Base-by-base conservation (phyloP, 2,888 invertebrate genomes). In the Heliconius charithonia region DNA sequence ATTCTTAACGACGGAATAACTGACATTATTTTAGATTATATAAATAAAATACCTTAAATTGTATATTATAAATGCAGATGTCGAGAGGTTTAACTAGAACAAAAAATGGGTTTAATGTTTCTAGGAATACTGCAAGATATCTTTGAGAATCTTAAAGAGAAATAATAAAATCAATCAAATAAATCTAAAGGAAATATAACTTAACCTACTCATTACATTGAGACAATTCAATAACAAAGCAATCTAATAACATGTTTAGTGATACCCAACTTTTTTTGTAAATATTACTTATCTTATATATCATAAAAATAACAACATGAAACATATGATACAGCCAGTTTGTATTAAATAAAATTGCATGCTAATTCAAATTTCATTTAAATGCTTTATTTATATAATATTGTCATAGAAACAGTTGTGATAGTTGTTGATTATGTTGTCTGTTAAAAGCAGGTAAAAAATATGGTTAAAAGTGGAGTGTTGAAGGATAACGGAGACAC, bases 61-160 rank as follows among this genome's bases (percentile, higher is more conserved):
- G 51, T 74, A 70, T 72, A 79, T 84, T 83, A 87, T 88, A 90
- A 90, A 90, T 91, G 90, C 89, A 87, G 83, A 84, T 83, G 83
- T 87, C 84, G 85, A 89, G 83, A 85, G 85, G 83, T 85, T 79
- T 83, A 85, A 84, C 85, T 85, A 85, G 84, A 84, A 85, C 77
- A 79, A 80, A 82, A 81, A 79, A 82, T 83, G 77, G 81, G 83
- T 81, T 85, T 84, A 83, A 85, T 83, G 78, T 83, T 85, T 84
- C 81, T 84, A 85, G 84, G 86, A 90, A 90, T 91, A 90, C 90
- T 89, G 91, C 84, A 84, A 83, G 83, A 85, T 86, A 87, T 86
- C 84, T 87, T 87, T 87, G 85, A 86, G 82, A 85, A 85, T 83
- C 83, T 85, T 82, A 81, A 56, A 80, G 80, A 76, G 69, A 72